phyloP scores from a whole-genome alignment of 2,113 vertebrate genomes.

The Pongo pygmaeus region DNA sequence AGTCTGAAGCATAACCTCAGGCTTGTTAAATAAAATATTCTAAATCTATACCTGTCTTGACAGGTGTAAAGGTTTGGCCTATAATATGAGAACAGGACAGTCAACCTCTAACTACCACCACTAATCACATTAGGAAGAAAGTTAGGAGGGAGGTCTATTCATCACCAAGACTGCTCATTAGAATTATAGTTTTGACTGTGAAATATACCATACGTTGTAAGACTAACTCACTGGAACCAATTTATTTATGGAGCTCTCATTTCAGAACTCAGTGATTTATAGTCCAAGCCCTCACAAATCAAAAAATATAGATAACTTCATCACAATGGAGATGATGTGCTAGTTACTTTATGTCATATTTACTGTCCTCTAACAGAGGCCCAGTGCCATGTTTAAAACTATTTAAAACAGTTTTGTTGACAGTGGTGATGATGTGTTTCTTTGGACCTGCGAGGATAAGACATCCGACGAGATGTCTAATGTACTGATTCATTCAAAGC shows the following conservation, averaged over 20 bases:
- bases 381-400: neutral
- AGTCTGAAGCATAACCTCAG: neutral
- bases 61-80: slow-evolving; percentile 46
- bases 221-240: slow-evolving; percentile 53
- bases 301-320: slow-evolving; percentile 37
- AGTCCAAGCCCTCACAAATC: neutral
- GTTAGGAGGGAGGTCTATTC: neutral
- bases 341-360: neutral
- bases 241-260: slow-evolving; percentile 58
- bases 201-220: neutral
- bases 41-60: slow-evolving; percentile 42
- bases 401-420: neutral
- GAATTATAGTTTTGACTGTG: slow-evolving; percentile 52
- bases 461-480: neutral
- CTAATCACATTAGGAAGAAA: slow-evolving; percentile 39
- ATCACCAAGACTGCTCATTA: slow-evolving; percentile 41
- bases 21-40: slow-evolving; percentile 57
- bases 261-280: slow-evolving; percentile 52
- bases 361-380: neutral
- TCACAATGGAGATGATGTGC: neutral
- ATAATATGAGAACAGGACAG: neutral
- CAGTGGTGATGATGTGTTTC: neutral
- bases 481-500: neutral
- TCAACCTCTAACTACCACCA: neutral
- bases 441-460: neutral